These are phyloP conservation scores for Mus spicilegus DNA, from an alignment of 2,113 vertebrate genomes.

Conservation along the genomic window DNA sequence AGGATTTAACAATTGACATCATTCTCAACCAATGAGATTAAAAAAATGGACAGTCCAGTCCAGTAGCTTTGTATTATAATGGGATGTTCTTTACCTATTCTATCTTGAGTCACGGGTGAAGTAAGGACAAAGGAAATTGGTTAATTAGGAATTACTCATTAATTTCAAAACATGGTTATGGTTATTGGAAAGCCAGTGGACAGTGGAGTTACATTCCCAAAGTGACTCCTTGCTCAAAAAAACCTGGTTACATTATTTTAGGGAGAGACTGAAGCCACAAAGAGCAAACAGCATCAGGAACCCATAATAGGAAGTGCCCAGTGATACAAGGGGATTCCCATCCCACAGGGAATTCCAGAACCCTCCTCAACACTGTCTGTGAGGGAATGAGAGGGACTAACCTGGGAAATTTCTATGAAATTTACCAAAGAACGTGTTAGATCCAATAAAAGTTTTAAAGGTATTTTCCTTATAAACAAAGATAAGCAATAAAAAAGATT, in stretches of 20 bases:
- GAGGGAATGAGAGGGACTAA: constrained; percentile 75
- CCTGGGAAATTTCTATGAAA: constrained; percentile 80
- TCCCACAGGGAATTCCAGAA: constrained; percentile 71
- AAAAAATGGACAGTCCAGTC: not conserved
- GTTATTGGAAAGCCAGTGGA: not conserved
- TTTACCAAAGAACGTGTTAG: constrained; percentile 61
- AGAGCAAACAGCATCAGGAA: constrained; percentile 34
- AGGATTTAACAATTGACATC: constrained; percentile 33
- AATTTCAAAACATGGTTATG: not conserved
- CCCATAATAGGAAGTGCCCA: constrained; percentile 60
- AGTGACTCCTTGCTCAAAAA: constrained; percentile 58
- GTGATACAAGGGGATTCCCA: constrained; percentile 74
- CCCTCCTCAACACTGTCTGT: constrained; percentile 7
- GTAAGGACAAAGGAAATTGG: not conserved
- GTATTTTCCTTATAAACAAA: constrained; percentile 78
- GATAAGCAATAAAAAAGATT: constrained; percentile 71
- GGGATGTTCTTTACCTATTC: not conserved
- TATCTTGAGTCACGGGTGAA: not conserved
- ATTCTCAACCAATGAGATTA: not conserved
- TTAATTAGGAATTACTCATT: not conserved
- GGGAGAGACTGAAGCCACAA: constrained; percentile 65
- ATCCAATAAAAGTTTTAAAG: constrained; percentile 67
- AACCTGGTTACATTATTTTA: constrained; percentile 51
- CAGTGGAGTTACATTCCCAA: constrained; percentile 41
- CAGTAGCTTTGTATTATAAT: not conserved